phyloP scores from a whole-genome alignment of 2,888 invertebrate genomes.

The Sepiola atlantica region DNA sequence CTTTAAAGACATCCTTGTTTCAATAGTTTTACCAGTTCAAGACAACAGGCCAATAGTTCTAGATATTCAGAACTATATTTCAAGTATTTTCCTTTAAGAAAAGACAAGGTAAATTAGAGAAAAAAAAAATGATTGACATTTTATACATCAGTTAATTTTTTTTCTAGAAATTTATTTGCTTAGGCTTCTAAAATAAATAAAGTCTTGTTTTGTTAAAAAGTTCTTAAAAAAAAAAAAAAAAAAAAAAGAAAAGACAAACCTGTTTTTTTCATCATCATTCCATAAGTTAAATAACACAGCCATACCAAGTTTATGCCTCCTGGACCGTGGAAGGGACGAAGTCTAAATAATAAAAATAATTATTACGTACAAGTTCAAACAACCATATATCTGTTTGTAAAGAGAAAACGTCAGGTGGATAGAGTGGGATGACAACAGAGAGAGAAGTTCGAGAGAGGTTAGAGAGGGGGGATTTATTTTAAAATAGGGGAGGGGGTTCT shows the following conservation, averaged over 20 bases:
- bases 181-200: background rate
- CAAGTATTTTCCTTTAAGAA: background rate
- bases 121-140: background rate
- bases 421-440: no score
- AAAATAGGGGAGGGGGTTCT: no score
- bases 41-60: background rate
- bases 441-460: no score
- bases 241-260: background rate
- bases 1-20: background rate
- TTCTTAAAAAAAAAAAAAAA: background rate
- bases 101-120: background rate
- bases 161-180: no score
- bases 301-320: slow-evolving; percentile 80
- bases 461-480: no score
- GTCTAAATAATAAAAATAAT: background rate
- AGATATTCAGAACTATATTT: background rate
- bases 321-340: slow-evolving; percentile 48
- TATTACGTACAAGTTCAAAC: no score
- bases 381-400: no score
- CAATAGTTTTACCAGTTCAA: background rate
- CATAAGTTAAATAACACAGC: slow-evolving; percentile 79
- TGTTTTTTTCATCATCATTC: slow-evolving; percentile 63
- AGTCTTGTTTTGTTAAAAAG: background rate
- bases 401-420: no score
- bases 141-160: background rate